These are phyloP conservation scores for Eurystomus glaucurus DNA, from an alignment of 2,797 vertebrate species.

Conservation along the genomic window DNA sequence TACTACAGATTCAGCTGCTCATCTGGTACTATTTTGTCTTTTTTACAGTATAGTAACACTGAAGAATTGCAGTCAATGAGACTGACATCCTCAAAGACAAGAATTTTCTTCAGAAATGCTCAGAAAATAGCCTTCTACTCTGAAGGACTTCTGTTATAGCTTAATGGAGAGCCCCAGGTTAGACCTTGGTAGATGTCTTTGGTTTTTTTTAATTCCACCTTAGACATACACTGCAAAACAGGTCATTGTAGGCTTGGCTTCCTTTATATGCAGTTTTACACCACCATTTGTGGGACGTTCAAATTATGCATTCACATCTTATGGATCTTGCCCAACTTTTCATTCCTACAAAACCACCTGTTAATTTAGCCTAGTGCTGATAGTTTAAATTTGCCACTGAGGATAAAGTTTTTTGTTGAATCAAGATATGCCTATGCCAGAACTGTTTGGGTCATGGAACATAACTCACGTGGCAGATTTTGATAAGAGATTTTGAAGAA, in stretches of 20 bases:
- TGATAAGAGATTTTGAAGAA: not conserved
- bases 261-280: not conserved
- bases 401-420: conserved; percentile 6
- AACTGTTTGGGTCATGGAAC: not conserved
- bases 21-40: not conserved
- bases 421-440: not conserved
- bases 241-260: not conserved
- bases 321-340: not conserved
- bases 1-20: not conserved
- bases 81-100: not conserved
- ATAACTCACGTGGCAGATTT: not conserved
- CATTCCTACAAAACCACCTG: not conserved
- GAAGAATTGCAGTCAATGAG: not conserved
- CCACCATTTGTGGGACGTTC: not conserved
- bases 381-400: not conserved
- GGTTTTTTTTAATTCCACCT: not conserved
- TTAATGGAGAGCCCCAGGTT: not conserved
- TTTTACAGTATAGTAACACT: not conserved
- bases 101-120: not conserved
- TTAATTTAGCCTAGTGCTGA: not conserved
- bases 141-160: not conserved
- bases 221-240: not conserved
- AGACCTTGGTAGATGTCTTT: not conserved
- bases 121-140: not conserved
- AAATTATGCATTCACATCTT: not conserved